Conservation (phyloP, 2,797 vertebrate species). For the Chrosomus eos region DNA sequence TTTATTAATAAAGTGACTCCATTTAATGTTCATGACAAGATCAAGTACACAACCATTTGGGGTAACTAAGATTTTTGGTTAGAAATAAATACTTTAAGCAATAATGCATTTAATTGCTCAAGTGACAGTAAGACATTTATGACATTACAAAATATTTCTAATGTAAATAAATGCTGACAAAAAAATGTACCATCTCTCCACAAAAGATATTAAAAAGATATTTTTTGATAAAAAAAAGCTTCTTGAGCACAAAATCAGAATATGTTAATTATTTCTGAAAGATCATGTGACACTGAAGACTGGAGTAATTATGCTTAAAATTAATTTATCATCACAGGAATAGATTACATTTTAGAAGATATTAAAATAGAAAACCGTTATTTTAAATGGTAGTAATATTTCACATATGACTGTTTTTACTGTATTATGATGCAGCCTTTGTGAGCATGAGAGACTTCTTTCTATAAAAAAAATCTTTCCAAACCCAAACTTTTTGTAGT, state of each 20-base stretch:
- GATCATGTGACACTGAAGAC: background rate
- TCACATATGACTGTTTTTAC: background rate
- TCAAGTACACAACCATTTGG: background rate
- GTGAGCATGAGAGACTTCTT: no score
- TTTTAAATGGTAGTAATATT: background rate
- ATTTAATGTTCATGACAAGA: background rate
- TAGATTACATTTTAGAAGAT: background rate
- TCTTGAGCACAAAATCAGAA: background rate
- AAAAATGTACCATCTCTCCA: background rate
- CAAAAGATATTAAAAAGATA: background rate
- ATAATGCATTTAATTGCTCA: background rate
- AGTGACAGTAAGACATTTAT: background rate
- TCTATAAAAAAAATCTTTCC: no score
- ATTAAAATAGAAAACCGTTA: background rate
- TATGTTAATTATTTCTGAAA: background rate
- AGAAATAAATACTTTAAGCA: background rate
- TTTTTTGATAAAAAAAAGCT: background rate
- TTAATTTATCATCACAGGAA: background rate
- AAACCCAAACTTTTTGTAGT: background rate
- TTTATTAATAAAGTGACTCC: background rate
- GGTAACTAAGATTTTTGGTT: background rate
- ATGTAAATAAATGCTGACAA: background rate
- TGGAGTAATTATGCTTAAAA: background rate
- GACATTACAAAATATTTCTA: background rate
- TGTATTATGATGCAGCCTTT: background rate